Percentiles rank a stretch among this genome's conserved stretches.
phyloP scores from a whole-genome alignment of 2,888 invertebrate species.

The Lepetodrilus schrolli region DNA sequence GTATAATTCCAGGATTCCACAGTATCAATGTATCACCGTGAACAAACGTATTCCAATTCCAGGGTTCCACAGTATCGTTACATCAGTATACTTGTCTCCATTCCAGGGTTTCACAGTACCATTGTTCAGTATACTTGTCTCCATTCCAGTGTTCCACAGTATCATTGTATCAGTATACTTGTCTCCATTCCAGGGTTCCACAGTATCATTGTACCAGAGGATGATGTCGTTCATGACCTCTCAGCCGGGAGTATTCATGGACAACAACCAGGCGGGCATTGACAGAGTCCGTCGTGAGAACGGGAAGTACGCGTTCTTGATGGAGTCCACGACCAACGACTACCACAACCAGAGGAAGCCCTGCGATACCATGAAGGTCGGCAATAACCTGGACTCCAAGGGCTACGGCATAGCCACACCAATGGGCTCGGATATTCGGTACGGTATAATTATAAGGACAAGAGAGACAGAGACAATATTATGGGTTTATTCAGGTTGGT shows the following conservation, averaged over 20 bases:
- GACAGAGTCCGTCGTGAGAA: conserved; percentile 82
- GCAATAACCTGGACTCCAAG: conserved; percentile 86
- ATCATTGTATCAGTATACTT: too few species aligned
- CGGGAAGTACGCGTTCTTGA: conserved; percentile 78
- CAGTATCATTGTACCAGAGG: conserved; percentile 90
- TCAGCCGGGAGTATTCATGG: conserved; percentile 84
- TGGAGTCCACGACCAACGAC: conserved; percentile 81
- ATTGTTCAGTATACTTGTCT: too few species aligned
- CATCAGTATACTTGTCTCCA: too few species aligned
- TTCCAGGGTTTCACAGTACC: too few species aligned
- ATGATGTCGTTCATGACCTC: conserved; percentile 96
- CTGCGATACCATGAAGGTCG: conserved; percentile 80
- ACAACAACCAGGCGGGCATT: conserved; percentile 88
- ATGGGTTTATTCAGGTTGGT: too few species aligned
- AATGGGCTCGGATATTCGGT: conserved; percentile 61
- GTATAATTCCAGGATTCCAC: too few species aligned
- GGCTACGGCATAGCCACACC: conserved; percentile 92
- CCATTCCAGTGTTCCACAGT: too few species aligned
- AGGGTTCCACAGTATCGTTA: too few species aligned
- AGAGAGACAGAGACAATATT: too few species aligned
- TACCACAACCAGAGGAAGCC: conserved; percentile 91
- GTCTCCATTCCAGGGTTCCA: conserved; percentile 78
- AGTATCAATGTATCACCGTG: too few species aligned
- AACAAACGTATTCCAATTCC: too few species aligned
- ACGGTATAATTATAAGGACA: too few species aligned